A percentile compares a stretch with the other conserved stretches of the same genome.
phyloP scores from a whole-genome alignment of 2,797 vertebrate species.

The Antennarius maculatus region DNA sequence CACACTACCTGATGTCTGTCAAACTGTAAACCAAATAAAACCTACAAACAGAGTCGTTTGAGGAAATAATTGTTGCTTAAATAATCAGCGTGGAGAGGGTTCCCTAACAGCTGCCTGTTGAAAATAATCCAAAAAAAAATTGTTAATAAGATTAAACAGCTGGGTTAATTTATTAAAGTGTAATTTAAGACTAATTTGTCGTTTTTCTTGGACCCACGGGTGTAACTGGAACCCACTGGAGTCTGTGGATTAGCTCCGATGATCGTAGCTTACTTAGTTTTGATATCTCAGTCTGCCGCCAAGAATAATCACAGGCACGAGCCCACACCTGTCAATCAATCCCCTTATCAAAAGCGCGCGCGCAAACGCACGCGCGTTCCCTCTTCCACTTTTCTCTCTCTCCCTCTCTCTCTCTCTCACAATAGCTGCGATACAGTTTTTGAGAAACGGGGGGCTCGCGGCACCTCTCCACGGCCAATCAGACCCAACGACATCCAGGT shows the following conservation, averaged over 20 bases:
- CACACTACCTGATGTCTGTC: not conserved
- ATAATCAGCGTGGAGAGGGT: not conserved
- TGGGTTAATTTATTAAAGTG: not conserved
- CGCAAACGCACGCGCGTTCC: conserved; percentile 25
- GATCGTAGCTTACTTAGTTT: conserved; percentile 17
- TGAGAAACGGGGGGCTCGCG: conserved; percentile 40
- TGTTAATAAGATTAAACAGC: not conserved
- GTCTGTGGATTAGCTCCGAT: conserved; percentile 8
- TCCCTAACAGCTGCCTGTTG: not conserved
- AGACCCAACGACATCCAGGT: conserved; percentile 62
- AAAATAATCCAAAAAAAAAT: not conserved
- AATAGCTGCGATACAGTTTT: conserved; percentile 53
- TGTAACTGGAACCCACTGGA: conserved; percentile 21
- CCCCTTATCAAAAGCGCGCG: conserved; percentile 26
- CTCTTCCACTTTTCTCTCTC: not conserved
- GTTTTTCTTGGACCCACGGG: conserved; percentile 10
- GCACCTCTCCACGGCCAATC: conserved; percentile 52
- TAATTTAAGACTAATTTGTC: not conserved
- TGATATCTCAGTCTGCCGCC: conserved; percentile 24
- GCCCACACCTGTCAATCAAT: conserved; percentile 56
- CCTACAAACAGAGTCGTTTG: not conserved
- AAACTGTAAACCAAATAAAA: not conserved
- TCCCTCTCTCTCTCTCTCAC: conserved; percentile 16
- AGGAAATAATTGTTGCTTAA: not conserved
- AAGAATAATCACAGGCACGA: conserved; percentile 17